Conservation (phyloP, 2,113 vertebrate genomes). For the Etia nguti region DNA sequence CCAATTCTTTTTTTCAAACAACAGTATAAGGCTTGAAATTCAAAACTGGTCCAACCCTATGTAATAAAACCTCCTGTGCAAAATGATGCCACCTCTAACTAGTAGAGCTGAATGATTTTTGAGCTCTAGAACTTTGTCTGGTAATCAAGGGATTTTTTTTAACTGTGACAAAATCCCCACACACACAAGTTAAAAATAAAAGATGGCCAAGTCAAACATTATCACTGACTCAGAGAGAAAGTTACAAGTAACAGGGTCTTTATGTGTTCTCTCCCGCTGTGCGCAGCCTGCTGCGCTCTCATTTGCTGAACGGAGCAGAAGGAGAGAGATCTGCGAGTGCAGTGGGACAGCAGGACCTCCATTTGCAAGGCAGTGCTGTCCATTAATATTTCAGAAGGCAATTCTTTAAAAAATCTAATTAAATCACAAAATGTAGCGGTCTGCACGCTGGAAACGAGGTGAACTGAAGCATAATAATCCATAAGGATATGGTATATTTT, state of each 20-base stretch:
- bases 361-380: background rate
- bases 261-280: background rate
- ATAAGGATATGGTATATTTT: background rate
- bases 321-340: background rate
- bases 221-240: background rate
- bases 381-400: background rate
- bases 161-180: background rate
- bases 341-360: background rate
- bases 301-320: background rate
- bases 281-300: background rate
- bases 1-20: background rate
- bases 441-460: background rate
- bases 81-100: background rate
- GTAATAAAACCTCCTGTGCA: background rate
- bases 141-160: background rate
- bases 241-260: background rate
- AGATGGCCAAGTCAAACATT: background rate
- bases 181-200: background rate
- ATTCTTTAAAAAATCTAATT: background rate
- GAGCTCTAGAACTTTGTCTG: background rate
- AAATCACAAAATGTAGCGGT: background rate
- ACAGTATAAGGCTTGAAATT: background rate
- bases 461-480: fast-evolving
- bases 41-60: background rate
- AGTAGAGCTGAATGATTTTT: background rate